Evolutionary conservation across 2,113 vertebrate species (phyloP), one percentile per base, ranked within the genome.

Genomic region (Saccopteryx leptura): DNA sequence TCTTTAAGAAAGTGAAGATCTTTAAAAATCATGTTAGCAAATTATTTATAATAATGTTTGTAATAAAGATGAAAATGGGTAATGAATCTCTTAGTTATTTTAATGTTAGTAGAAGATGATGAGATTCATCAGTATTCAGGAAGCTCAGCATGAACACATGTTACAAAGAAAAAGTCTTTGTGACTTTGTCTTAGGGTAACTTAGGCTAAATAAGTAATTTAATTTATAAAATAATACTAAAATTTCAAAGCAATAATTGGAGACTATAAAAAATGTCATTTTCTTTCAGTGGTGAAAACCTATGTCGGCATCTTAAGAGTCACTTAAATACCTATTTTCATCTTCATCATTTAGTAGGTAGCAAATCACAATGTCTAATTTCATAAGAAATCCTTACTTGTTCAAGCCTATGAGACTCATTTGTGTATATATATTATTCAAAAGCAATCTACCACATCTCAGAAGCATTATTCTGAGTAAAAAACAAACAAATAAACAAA

Each of bases 321-420:
- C 65, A 93, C 72, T 84, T 13, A 96, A 82, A 48, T 65, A 72
- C 1, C 18, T 54, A 5, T 23, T 88, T 95, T 92, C 61, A 48
- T 23, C 60, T 69, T 68, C 8, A 71, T 90, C 39, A 50, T 19
- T 84, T 33, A 72, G 14, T 54, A 95, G 9, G 5, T 18, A 89
- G 63, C 50, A 90, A 81, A 80, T 72, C 23, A 54, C 24, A 88
- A 26, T n/a, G 11, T 90, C 46, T 89, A 93, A 91, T 79, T 81
- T 89, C 58, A 61, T 81, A 93, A 93, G 80, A 96, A 91, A 72
- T 91, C 84, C 61, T 96, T 56, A 94, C 46, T 68, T 92, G 5
- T 17, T 76, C 65, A 90, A 75, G 13, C 76, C 46, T 87, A 10
- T 33, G 54, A 93, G 8, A 18, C 23, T 66, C 26, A 80, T 33